A percentile compares a stretch with the other conserved stretches of the same genome.
Conservation (phyloP, 2,113 vertebrate genomes). For the Pelmatolapia mariae region DNA sequence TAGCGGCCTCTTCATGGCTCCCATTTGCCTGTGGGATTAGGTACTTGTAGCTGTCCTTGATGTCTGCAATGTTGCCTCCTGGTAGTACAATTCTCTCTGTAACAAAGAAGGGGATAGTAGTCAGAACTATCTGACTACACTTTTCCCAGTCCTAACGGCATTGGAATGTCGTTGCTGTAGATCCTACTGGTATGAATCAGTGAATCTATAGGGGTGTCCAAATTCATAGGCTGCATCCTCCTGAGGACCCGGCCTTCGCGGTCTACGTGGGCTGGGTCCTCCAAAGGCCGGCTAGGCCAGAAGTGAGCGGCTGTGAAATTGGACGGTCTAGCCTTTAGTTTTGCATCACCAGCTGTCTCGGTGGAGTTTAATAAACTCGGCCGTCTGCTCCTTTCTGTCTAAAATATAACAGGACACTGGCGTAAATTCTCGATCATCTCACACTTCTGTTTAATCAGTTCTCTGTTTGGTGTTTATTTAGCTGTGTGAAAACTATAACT, state of each 20-base stretch:
- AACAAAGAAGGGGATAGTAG: background rate
- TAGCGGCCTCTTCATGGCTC: background rate
- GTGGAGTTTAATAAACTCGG: background rate
- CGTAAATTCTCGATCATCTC: background rate
- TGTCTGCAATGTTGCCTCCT: background rate
- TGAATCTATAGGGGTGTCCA: background rate
- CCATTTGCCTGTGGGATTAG: background rate
- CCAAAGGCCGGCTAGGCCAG: background rate
- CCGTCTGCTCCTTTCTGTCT: background rate
- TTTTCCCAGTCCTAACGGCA: background rate
- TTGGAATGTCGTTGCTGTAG: background rate
- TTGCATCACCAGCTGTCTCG: background rate
- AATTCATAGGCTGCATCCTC: background rate
- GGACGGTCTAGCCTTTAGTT: background rate
- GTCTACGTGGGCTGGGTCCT: background rate
- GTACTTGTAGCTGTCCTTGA: background rate
- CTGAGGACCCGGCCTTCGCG: accelerated
- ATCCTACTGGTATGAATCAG: background rate
- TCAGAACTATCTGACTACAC: background rate
- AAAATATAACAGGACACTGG: background rate
- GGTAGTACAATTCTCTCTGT: background rate
- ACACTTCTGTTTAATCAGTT: background rate
- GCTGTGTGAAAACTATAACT: background rate
- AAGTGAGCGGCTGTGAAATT: background rate
- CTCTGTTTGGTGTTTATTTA: background rate